Percentiles rank a stretch among this genome's conserved stretches.
phyloP scores from a whole-genome alignment of 2,113 vertebrate genomes.

The Hylia prasina region DNA sequence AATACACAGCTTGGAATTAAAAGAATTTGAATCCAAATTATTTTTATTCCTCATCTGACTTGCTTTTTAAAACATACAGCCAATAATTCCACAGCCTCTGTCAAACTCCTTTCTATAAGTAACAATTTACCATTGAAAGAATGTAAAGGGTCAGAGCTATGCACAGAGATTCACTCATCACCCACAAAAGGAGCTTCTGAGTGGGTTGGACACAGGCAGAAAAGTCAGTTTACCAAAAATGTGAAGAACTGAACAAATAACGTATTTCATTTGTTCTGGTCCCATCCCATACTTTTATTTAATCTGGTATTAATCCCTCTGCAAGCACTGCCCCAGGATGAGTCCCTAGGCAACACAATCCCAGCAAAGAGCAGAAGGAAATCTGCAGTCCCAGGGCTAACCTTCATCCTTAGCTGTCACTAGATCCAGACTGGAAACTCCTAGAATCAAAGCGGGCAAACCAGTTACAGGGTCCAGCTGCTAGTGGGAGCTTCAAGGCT shows the following conservation, averaged over 20 bases:
- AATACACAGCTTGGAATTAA: not conserved
- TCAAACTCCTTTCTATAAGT: slow-evolving; percentile 1
- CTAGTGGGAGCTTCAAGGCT: not conserved
- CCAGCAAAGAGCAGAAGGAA: not conserved
- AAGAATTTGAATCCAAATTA: not conserved
- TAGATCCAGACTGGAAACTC: not conserved
- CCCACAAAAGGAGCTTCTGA: not conserved
- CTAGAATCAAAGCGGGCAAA: not conserved
- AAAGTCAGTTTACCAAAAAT: not conserved
- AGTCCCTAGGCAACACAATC: not conserved
- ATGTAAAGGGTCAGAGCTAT: not conserved
- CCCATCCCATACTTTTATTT: not conserved
- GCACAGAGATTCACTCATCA: not conserved
- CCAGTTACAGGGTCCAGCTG: no score
- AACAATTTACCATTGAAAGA: not conserved
- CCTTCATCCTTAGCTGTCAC: not conserved
- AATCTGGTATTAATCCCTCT: not conserved
- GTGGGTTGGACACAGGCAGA: not conserved
- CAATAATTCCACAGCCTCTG: not conserved
- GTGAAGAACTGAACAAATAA: not conserved
- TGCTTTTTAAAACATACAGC: not conserved
- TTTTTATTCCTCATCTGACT: not conserved
- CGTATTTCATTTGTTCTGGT: not conserved
- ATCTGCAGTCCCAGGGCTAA: not conserved
- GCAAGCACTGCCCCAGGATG: not conserved